A percentile compares a stretch with the other conserved stretches of the same genome.
Evolutionary conservation across 2,113 vertebrate species (phyloP).

Genomic region (Phodopus roborovskii): DNA sequence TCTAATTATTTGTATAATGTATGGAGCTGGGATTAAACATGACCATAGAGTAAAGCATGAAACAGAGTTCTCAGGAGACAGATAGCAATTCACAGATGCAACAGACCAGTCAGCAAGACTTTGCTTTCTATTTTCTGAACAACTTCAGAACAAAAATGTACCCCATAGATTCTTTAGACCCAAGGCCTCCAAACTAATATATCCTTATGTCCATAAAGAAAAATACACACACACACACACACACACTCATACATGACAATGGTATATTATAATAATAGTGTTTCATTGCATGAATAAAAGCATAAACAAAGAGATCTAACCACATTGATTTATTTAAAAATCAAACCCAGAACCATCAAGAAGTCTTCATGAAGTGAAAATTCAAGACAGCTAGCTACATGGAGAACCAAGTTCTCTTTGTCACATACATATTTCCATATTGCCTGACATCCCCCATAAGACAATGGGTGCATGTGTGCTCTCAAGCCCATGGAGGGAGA

Average conservation of each 20-base stretch:
- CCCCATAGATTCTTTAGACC: not conserved
- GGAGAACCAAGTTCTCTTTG: not conserved
- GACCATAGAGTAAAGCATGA: slow-evolving; percentile 62
- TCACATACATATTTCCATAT: not conserved
- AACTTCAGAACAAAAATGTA: slow-evolving; percentile 44
- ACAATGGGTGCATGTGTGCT: not conserved
- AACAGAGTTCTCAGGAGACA: slow-evolving; percentile 45
- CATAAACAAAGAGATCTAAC: not conserved
- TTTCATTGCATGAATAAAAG: not conserved
- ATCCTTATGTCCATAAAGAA: not conserved
- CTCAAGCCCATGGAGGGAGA: not conserved
- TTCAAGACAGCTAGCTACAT: not conserved
- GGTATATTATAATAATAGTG: not conserved
- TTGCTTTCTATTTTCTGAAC: slow-evolving; percentile 45
- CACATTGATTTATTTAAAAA: slow-evolving; percentile 35
- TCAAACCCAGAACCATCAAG: not conserved
- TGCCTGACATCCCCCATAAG: not conserved
- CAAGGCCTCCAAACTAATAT: not conserved
- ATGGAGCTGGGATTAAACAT: slow-evolving; percentile 68
- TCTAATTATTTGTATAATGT: slow-evolving; percentile 61
- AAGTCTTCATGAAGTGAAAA: not conserved
- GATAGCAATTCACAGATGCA: slow-evolving; percentile 33
- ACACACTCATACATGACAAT: not conserved
- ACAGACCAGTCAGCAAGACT: slow-evolving; percentile 41
- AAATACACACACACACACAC: not conserved